Percentiles rank a stretch among this genome's conserved stretches.
Conservation (phyloP, 2,113 vertebrate genomes). For the Melanerpes formicivorus region DNA sequence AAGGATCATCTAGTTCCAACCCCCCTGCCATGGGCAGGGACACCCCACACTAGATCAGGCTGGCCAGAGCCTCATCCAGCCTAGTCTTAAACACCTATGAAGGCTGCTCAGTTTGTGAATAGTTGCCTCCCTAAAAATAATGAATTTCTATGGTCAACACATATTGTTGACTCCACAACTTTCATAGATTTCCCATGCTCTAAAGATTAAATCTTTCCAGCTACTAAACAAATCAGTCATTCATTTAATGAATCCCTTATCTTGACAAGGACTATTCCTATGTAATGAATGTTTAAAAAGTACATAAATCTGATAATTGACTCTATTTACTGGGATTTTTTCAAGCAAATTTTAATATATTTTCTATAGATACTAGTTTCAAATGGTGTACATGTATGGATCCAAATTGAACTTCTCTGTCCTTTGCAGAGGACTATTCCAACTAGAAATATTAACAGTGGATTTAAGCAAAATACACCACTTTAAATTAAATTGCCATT, state of each 20-base stretch:
- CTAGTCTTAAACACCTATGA: not conserved
- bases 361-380: slow-evolving; percentile 56
- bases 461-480: slow-evolving; percentile 23
- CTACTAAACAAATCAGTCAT: slow-evolving; percentile 56
- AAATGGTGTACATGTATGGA: slow-evolving; percentile 37
- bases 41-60: too few relatives aligned
- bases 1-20: too few relatives aligned
- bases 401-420: not conserved
- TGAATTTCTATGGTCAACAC: not conserved
- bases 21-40: too few relatives aligned
- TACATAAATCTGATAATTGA: slow-evolving; percentile 72
- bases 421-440: slow-evolving; percentile 24
- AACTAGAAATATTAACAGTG: slow-evolving; percentile 10
- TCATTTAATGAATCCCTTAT: slow-evolving; percentile 65
- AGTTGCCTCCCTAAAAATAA: slow-evolving; percentile 36
- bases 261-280: slow-evolving; percentile 65
- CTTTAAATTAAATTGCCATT: slow-evolving; percentile 59
- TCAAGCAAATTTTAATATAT: slow-evolving; percentile 65
- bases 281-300: slow-evolving; percentile 47
- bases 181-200: slow-evolving; percentile 51
- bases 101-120: not conserved
- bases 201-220: slow-evolving; percentile 70
- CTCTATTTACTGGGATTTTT: slow-evolving; percentile 71
- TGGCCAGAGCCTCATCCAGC: too few relatives aligned
- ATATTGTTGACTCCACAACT: not conserved